Evolutionary conservation across 2,888 invertebrate genomes (phyloP), one percentile per base, ranked within the genome.

Genomic region (Eristalinus sepulchralis): DNA sequence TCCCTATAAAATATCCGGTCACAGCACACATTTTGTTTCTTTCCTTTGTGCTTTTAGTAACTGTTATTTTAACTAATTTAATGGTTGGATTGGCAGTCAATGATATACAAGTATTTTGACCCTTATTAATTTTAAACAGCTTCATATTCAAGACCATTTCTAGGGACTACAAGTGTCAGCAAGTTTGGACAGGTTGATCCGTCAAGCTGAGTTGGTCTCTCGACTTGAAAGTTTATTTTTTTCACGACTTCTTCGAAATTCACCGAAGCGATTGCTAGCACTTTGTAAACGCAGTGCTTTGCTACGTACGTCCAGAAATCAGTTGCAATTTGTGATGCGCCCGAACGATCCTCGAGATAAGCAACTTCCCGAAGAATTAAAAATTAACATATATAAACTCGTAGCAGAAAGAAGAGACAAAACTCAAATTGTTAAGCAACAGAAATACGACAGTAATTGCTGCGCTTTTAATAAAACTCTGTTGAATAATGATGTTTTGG

Each of bases 61-160:
- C 97, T 0, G 95, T 97, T 10, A 97, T 97, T 89, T 91, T 97
- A 88, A 96, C 97, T 2, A 97, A 97, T 92, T 92, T 97, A 53
- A 94, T 97, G 92, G 96, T 97, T 39, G 97, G 97, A 89, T 93
- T 97, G 81, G 97, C 97, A 6, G 97, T 97, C 1, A 97, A 96
- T 88, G 97, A 97, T 91, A 97, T 97, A 83, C 95, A 95, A 76
- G 89, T 94, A 94, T 94, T 55, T 88, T 90, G 91, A 33, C 0
- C 13, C n/a, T 20, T 20, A 10, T 0, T 1, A 22, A 2, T 0
- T 10, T 47, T 47, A 8, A 6, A 17, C n/a, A 24, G 9, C 4
- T 13, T 11, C 24, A 57, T 8, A 5, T 67, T 17, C 33, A 2
- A 10, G 1, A 2, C 8, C 3, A 10, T 11, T 20, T 55, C 5